These are phyloP conservation scores for Artibeus jamaicensis DNA, from an alignment of 2,797 vertebrate genomes.

Conservation along the genomic window DNA sequence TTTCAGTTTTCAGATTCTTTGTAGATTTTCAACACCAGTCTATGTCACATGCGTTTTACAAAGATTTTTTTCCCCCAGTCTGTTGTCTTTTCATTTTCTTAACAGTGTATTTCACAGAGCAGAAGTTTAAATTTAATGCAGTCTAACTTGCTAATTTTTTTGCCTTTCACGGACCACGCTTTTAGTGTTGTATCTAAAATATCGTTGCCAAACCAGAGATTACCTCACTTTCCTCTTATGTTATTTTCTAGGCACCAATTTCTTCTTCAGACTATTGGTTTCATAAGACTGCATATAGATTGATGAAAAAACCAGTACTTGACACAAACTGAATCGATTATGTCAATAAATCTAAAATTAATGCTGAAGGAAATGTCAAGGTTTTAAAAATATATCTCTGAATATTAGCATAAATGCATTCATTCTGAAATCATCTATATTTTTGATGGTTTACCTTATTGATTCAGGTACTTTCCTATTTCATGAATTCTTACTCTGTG, in stretches of 20 bases:
- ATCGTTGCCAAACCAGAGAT: neutral
- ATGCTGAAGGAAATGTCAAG: neutral
- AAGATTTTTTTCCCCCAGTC: neutral
- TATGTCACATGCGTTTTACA: neutral
- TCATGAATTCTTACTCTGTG: neutral
- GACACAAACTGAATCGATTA: neutral
- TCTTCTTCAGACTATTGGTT: neutral
- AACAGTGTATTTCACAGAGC: neutral
- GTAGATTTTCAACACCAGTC: neutral
- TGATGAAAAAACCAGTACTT: neutral
- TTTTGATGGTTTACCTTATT: neutral
- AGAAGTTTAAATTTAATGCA: neutral
- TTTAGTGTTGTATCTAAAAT: neutral
- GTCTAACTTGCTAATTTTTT: neutral
- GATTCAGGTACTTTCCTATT: neutral
- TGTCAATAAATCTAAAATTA: conserved; percentile 15
- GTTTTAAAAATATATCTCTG: neutral
- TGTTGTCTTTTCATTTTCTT: neutral
- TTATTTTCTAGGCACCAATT: neutral
- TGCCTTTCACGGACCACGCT: neutral
- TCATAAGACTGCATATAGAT: neutral
- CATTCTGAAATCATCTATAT: neutral
- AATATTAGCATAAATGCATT: neutral
- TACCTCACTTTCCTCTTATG: neutral
- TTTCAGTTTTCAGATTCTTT: conserved; percentile 2